Percentiles rank a stretch among this genome's conserved stretches.
Evolutionary conservation across 64 coral and sea anemone species (phyloP).

Genomic region (Dendronephthya gigantea): DNA sequence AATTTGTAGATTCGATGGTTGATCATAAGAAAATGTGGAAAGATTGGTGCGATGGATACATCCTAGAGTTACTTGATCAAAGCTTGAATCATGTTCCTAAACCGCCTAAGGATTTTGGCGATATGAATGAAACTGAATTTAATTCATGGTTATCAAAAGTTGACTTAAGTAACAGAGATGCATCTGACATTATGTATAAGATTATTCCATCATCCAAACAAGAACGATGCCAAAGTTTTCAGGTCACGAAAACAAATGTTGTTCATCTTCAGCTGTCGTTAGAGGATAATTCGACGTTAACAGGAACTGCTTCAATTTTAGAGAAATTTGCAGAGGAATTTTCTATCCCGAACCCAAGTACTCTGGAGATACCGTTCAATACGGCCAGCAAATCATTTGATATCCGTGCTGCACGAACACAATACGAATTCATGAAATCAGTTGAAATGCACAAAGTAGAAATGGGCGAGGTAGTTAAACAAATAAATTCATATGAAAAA

Average conservation of each 20-base stretch:
- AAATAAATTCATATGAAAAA: not conserved
- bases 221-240: not conserved
- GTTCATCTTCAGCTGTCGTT: not conserved
- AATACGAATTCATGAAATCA: not conserved
- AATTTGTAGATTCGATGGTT: not conserved
- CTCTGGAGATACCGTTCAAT: not conserved
- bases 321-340: not conserved
- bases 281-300: slow-evolving; percentile 5
- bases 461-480: not conserved
- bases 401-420: not conserved
- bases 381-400: not conserved
- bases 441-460: not conserved
- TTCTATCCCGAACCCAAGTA: not conserved
- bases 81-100: not conserved
- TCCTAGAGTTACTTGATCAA: not conserved
- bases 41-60: not conserved
- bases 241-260: not conserved
- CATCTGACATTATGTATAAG: not conserved
- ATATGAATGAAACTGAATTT: not conserved
- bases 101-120: not conserved
- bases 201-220: not conserved
- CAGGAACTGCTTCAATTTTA: not conserved
- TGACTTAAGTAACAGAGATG: not conserved
- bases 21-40: not conserved
- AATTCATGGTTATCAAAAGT: not conserved